Base-by-base conservation (phyloP, 2,888 invertebrate species). In the Isoperla grammatica region DNA sequence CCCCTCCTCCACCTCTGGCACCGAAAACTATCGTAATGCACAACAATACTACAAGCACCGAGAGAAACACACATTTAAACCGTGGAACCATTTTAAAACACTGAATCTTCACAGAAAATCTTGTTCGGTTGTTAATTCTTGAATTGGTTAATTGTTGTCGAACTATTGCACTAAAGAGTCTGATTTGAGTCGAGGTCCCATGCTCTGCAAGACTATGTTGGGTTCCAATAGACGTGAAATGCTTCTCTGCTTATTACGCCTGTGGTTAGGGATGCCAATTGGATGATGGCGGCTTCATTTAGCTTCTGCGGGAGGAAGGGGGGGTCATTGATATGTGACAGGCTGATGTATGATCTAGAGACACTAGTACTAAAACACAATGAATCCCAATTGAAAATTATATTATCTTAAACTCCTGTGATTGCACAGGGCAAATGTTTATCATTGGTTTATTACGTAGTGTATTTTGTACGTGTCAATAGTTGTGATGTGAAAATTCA, bases 1-100 rank as follows among this genome's bases (percentile, higher is more conserved):
- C 45, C 57, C 64, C 60, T 54, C 64, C 55, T 19, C 64, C 55
- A 61, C 55, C 19, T 54, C 53, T 50, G 45, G 37, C 58, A 57
- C 17, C 46, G 50, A 20, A 11, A 62, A 60, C 48, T 46, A 54
- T 19, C 1, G 48, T 46, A 1, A 54, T 37, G 29, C 54, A 53
- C 20, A 60, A 19, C 17, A 37, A 43, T 11, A 59, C n/a, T 15
- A 37, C 54, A n/a, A 39, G 19, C 13, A 40, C 35, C 15, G 40
- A 37, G 12, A 37, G 19, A 11, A 22, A 9, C 39, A 39, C n/a
- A n/a, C 19, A 13, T 39, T 12, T 17, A 15, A 19, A 15, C 19
- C 53, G 53, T 17, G 53, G 37, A 37, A 53, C 17, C 53, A 53
- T 50, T 35, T 29, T 50, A 22, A 46, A 46, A 46, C 46, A 20